phyloP scores from a whole-genome alignment of 2,113 vertebrate species.

The Aramus guarauna region DNA sequence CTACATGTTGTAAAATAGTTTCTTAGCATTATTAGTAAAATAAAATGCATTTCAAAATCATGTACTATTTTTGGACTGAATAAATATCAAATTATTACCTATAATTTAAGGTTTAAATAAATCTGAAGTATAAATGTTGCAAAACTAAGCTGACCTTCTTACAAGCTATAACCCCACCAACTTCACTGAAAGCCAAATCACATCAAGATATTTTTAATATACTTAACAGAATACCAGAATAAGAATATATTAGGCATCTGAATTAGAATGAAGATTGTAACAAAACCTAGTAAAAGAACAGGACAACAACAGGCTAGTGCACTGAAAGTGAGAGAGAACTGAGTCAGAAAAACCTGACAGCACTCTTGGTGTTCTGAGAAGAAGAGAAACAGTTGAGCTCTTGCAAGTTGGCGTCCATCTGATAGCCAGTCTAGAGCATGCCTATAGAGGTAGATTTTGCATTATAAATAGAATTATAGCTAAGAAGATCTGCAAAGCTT shows the following conservation, averaged over 20 bases:
- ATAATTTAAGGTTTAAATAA: not conserved
- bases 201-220: not conserved
- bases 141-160: not conserved
- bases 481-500: not conserved
- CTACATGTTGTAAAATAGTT: not conserved
- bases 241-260: not conserved
- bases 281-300: not conserved
- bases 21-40: not conserved
- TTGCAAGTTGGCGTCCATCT: not conserved
- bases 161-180: not conserved
- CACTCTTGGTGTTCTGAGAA: not conserved
- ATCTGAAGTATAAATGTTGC: not conserved
- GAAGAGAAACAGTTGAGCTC: not conserved
- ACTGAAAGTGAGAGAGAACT: not conserved
- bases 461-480: not conserved
- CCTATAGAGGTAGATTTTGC: not conserved
- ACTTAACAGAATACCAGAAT: not conserved
- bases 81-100: not conserved
- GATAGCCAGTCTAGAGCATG: not conserved
- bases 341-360: not conserved
- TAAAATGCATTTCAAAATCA: not conserved
- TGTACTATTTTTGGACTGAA: not conserved
- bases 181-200: not conserved
- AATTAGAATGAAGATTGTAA: not conserved
- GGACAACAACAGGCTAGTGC: not conserved